Base-by-base conservation (phyloP, 35 echinoderm and acorn worm species). In the Anneissia japonica region DNA sequence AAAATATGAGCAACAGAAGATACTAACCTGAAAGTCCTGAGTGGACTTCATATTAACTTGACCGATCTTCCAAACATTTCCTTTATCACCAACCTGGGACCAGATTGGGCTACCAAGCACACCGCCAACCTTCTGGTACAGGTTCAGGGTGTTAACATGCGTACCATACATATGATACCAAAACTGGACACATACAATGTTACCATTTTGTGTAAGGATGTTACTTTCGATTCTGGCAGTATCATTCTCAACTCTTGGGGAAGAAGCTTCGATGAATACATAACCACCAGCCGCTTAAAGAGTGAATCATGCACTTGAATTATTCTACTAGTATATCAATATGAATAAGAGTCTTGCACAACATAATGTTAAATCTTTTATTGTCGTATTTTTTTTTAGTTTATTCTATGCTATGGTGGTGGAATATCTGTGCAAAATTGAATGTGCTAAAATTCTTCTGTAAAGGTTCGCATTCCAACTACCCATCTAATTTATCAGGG, bases 221-320 rank as follows among this genome's bases (percentile, higher is more conserved):
- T 23, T 37, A 37, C 38, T 39, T 21, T 39, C 79, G 40, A 30
- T 81, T 64, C 79, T 78, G 26, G 86, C 81, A 3, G 35, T 37
- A 45, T 84, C 85, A 13, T 34, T 76, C 45, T n/a, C 39, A 10
- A 33, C 33, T 39, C 79, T 81, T n/a, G 79, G 79, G 37, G 41
- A 83, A 7, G 85, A 87, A 12, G 90, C 73, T 35, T 92, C 90
- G 11, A 87, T 88, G 85, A 88, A 92, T 23, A 92, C 84, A 46
- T 92, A 92, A 31, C 74, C 35, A 31, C 87, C 80, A 30, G 39
- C 37, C 32, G 32, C 38, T 82, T 26, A 36, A 77, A 35, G 0
- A 26, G 16, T 33, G 26, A 76, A 56, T 77, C 34, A 32, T 43
- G 37, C 29, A 37, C n/a, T n/a, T n/a, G n/a, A n/a, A n/a, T n/a